Base-by-base conservation (phyloP, 2,797 vertebrate genomes). In the Oreonectes daqikongensis region DNA sequence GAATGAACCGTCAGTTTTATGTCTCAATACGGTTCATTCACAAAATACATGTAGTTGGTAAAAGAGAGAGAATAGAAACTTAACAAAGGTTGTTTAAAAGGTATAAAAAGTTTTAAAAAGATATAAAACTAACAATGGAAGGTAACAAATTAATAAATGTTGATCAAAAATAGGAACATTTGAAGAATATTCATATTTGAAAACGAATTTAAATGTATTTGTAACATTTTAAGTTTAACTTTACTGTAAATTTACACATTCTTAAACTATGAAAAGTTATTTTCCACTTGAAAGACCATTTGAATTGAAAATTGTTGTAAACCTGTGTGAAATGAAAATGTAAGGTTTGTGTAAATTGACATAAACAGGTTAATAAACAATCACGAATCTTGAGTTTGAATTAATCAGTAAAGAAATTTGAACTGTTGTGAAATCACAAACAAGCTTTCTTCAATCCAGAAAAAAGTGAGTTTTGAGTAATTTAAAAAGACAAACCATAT, bases 11-110 rank as follows among this genome's bases (percentile, higher is more conserved):
- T 18, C 67, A 22, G 66, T 63, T 77, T 77, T 64, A 69, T 30
- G 44, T 70, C 75, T 77, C 75, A 77, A 42, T 69, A 53, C 12
- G 46, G 18, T 24, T 52, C 57, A 70, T 77, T 77, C 67, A 70
- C 59, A 69, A 57, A n/a, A 61, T 35, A 17, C 26, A 40, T 65
- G n/a, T 28, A 65, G 61, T 44, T 66, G 50, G 65, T 65, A 53
- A 74, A 63, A 38, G 30, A 8, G 20, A 64, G 22, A 38, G 38
- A 53, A 55, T 11, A 52, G 15, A 28, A 75, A 44, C 24, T 12
- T 30, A 1, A 22, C n/a, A 18, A 63, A 55, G 24, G 7, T n/a
- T 30, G 35, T 75, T 44, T 4, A n/a, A 32, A 32, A 32, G 6
- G 3, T 32, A 6, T 32, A 3, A 3, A 32, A 32, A 3, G 32